Base-by-base conservation (phyloP, 2,888 invertebrate species). In the Drosophila nigricruria region DNA sequence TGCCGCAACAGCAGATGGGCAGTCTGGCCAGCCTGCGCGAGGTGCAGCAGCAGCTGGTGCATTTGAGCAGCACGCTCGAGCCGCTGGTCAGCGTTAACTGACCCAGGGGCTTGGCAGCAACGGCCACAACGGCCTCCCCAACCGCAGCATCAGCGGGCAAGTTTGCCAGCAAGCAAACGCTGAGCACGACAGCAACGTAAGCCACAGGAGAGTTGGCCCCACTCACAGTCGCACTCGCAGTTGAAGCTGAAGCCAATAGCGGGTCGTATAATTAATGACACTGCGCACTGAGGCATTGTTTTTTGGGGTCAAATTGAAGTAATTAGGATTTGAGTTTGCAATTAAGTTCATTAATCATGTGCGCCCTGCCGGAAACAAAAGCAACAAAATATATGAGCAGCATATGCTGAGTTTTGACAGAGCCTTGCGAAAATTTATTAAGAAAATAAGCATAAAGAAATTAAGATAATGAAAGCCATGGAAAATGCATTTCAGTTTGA, bases 81-180 rank as follows among this genome's bases (percentile, higher is more conserved):
- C 92, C 91, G 50, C 78, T 91, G 89, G 91, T 91, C 79, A 91
- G 91, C 78, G 91, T 91, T 62, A 91, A 91, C 88, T 91, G 92
- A 91, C 91, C 91, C 81, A 84, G 82, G 88, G 80, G 77, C 54
- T 60, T 67, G 45, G 58, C 67, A 65, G 27, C 57, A 66, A 53
- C 70, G 42, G 32, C 47, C 40, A 53, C 68, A 45, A 23, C 65
- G 42, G 27, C 65, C 53, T 18, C 72, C 53, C 25, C 72, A 65
- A 49, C 77, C 53, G 60, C 71, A 70, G 58, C 71, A 81, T 67
- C 77, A 63, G 54, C 67, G 70, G 65, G 74, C 60, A 77, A 77
- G 83, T 74, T 74, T 62, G 86, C 65, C 61, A 36, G 50, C 16
- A 69, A 70, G 80, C 88, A 72, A 69, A 72, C 82, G 67, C 34